phyloP scores from a whole-genome alignment of 2,113 vertebrate species.

The Bucco capensis region DNA sequence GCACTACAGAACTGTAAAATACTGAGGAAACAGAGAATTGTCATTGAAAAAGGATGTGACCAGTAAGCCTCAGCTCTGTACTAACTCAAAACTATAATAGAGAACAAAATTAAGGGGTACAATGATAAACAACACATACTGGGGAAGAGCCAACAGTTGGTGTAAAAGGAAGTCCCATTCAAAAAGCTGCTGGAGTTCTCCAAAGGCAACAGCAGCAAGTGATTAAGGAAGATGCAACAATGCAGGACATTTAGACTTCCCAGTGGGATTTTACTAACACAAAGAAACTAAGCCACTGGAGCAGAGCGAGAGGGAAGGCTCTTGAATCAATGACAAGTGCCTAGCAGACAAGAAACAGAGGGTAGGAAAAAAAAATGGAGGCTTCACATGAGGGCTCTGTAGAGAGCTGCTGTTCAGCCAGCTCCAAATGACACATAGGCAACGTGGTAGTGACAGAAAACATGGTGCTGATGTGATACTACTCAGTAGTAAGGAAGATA shows the following conservation, averaged over 20 bases:
- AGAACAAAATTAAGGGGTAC: background rate
- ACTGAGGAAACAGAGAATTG: background rate
- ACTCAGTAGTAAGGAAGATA: background rate
- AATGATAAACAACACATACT: background rate
- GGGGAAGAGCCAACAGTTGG: background rate
- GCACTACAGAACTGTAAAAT: background rate
- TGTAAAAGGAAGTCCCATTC: background rate
- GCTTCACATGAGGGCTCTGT: background rate
- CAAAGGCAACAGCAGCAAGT: background rate
- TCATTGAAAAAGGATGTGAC: background rate
- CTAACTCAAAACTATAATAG: background rate
- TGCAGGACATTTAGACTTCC: background rate
- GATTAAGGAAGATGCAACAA: background rate
- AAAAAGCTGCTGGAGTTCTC: background rate
- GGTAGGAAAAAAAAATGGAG: background rate
- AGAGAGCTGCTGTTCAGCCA: background rate
- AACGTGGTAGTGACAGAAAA: background rate
- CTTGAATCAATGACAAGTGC: background rate
- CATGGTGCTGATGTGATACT: background rate
- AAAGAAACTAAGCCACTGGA: background rate
- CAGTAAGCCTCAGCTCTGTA: background rate
- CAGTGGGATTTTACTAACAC: background rate
- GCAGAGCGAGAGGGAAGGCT: background rate
- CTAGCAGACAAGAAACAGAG: slow-evolving; percentile 15
- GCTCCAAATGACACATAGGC: background rate